A percentile compares a stretch with the other conserved stretches of the same genome.
Evolutionary conservation across 2,797 vertebrate species (phyloP).

Genomic region (Micrastur ruficollis): DNA sequence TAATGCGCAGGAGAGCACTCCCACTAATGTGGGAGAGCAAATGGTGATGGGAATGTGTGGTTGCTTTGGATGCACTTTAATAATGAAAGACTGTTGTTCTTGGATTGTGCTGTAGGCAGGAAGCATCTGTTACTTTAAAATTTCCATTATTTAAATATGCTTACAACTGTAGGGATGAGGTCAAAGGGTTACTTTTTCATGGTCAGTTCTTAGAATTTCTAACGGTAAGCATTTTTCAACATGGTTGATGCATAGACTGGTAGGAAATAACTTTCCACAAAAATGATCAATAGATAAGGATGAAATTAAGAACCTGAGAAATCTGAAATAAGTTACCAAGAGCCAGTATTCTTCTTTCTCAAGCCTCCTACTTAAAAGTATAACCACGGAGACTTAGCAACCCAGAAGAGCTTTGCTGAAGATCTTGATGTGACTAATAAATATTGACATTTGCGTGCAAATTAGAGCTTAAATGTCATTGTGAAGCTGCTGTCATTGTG

Average conservation of each 20-base stretch:
- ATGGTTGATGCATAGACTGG: neutral
- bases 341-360: neutral
- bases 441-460: slow-evolving; percentile 55
- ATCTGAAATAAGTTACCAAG: neutral
- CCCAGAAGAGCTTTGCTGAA: neutral
- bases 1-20: neutral
- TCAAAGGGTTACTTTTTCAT: neutral
- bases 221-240: neutral
- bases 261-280: neutral
- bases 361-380: neutral
- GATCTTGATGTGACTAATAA: slow-evolving; percentile 36
- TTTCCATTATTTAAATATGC: neutral
- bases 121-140: neutral
- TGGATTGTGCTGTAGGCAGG: neutral
- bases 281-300: neutral
- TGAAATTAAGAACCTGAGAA: neutral
- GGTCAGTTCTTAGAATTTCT: neutral
- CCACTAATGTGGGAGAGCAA: neutral
- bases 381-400: neutral
- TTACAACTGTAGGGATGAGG: neutral
- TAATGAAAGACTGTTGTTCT: neutral
- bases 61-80: neutral
- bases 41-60: neutral
- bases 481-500: neutral
- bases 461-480: slow-evolving; percentile 41